Evolutionary conservation across 37 sponge, comb jelly and placozoan genomes (phyloP).

Genomic region (Hormiphora californensis): DNA sequence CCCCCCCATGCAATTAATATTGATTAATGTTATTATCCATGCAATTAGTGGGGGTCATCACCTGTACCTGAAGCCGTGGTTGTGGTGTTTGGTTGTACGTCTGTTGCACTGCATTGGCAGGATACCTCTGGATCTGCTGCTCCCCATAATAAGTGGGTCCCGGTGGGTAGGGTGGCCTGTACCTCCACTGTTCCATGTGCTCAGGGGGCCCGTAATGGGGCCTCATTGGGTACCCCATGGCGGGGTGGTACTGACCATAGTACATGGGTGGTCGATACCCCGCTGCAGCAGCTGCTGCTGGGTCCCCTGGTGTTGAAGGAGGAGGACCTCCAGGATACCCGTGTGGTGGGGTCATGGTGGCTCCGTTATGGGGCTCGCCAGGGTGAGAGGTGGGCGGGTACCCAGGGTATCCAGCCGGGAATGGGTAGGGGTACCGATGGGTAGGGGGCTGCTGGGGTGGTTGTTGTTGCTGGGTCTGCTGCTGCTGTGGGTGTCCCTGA

Average conservation of each 20-base stretch:
- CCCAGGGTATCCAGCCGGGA: conserved; percentile 25
- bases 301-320: too few relatives aligned
- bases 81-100: not conserved
- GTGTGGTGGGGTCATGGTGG: too few relatives aligned
- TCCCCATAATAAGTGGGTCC: conserved; percentile 42
- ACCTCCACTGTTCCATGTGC: conserved; percentile 50
- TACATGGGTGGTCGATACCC: conserved; percentile 49
- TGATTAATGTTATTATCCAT: too few relatives aligned
- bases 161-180: conserved; percentile 34
- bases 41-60: not conserved
- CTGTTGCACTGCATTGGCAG: conserved; percentile 45
- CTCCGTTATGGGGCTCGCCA: too few relatives aligned
- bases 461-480: too few relatives aligned
- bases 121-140: conserved; percentile 36
- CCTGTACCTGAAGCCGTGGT: conserved; percentile 11
- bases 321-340: too few relatives aligned
- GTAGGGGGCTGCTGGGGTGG: too few relatives aligned
- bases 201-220: conserved; percentile 10
- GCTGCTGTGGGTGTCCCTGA: too few relatives aligned
- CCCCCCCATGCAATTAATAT: too few relatives aligned
- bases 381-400: too few relatives aligned
- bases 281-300: not conserved
- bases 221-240: conserved; percentile 41
- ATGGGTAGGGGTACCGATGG: too few relatives aligned
- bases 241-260: not conserved